These are phyloP conservation scores for Coregonus clupeaformis DNA, from an alignment of 2,113 vertebrate genomes.

Conservation along the genomic window DNA sequence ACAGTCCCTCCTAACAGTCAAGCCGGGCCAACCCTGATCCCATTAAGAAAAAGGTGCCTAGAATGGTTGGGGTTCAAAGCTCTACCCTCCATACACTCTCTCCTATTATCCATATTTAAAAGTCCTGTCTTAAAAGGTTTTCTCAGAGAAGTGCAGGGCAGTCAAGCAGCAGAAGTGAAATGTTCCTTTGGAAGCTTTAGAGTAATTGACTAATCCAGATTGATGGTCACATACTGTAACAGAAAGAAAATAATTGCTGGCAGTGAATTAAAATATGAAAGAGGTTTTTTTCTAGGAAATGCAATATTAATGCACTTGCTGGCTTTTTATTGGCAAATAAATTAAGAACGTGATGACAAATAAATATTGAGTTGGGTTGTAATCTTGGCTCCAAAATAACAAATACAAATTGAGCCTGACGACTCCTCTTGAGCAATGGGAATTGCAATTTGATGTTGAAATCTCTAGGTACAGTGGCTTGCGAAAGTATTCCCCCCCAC, in stretches of 20 bases:
- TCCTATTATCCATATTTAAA: neutral
- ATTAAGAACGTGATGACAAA: constrained; percentile 2
- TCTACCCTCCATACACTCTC: neutral
- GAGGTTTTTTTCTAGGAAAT: constrained; percentile 3
- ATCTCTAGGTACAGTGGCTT: no score
- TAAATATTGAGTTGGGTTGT: neutral
- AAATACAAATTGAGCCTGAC: no score
- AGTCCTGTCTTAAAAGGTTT: constrained; percentile 6
- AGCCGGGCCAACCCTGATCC: neutral
- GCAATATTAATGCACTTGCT: neutral
- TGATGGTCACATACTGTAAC: constrained; percentile 7
- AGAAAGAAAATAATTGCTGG: neutral
- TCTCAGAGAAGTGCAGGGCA: constrained; percentile 1
- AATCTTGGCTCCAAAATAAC: no score
- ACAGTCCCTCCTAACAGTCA: neutral
- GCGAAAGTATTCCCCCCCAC: no score
- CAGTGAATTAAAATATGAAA: constrained; percentile 9
- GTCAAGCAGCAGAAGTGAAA: neutral
- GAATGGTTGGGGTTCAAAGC: neutral
- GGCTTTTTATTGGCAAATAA: neutral
- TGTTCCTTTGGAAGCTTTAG: neutral
- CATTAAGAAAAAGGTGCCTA: neutral
- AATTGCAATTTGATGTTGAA: neutral
- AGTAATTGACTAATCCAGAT: constrained; percentile 5
- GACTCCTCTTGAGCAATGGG: no score